Evolutionary conservation across 2,888 invertebrate genomes (phyloP).

Genomic region (Brachyptera putata): DNA sequence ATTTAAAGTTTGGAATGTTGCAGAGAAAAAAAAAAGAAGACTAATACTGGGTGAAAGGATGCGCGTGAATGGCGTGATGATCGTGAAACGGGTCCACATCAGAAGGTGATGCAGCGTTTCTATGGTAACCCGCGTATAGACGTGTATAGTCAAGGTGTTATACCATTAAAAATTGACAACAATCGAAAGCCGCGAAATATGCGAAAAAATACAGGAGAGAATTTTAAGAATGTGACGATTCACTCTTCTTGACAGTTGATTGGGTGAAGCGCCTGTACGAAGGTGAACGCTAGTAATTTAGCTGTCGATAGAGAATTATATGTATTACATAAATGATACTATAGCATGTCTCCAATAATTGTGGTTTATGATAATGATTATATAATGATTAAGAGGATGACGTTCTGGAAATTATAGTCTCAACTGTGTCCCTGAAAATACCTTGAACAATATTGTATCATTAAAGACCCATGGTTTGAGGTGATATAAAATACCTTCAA

Average conservation of each 20-base stretch:
- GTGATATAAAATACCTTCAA: too few relatives aligned
- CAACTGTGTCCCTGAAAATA: too few relatives aligned
- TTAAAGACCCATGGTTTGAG: too few relatives aligned
- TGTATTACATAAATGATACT: too few relatives aligned
- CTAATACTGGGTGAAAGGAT: background rate
- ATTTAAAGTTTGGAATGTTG: background rate
- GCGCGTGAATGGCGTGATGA: conserved; percentile 1
- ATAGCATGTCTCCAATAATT: too few relatives aligned
- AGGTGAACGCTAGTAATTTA: too few relatives aligned
- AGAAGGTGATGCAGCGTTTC: background rate
- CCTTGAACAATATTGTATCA: too few relatives aligned
- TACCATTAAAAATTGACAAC: background rate
- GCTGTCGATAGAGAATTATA: too few relatives aligned
- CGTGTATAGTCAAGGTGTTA: background rate
- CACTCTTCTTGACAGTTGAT: background rate
- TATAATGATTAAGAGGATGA: too few relatives aligned
- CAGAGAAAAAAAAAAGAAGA: background rate
- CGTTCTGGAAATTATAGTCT: too few relatives aligned
- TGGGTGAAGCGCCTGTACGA: too few relatives aligned
- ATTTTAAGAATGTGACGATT: conserved; percentile 7
- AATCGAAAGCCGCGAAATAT: background rate
- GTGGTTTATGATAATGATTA: too few relatives aligned
- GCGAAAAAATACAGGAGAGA: background rate
- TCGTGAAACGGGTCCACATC: background rate
- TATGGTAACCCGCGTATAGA: background rate